Conservation (phyloP, 2,888 invertebrate genomes). For the Drosophila monieri region DNA sequence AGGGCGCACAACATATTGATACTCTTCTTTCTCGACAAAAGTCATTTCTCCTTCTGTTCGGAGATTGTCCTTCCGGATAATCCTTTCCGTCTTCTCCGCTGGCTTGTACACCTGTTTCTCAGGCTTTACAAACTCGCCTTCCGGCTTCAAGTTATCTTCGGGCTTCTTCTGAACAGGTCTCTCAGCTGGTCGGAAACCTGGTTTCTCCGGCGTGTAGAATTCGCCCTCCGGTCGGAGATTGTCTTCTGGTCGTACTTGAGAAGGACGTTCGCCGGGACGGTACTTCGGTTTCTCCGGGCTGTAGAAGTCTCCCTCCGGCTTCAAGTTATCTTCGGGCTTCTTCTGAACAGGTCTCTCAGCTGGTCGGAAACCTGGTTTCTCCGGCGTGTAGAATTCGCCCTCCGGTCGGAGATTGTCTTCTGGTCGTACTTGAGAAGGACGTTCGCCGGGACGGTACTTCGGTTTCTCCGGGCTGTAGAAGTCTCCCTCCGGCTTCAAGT, state of each 20-base stretch:
- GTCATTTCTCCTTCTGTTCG: no score
- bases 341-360: slow-evolving; percentile 78
- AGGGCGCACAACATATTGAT: no score
- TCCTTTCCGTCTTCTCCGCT: no score
- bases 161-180: slow-evolving; percentile 67
- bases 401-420: background rate
- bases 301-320: slow-evolving; percentile 86
- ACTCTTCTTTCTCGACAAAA: no score
- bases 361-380: slow-evolving; percentile 77
- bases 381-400: slow-evolving; percentile 71
- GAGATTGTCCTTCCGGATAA: no score
- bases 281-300: slow-evolving; percentile 83
- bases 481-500: slow-evolving; percentile 72
- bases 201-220: no score
- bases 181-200: slow-evolving; percentile 17
- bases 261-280: slow-evolving; percentile 83
- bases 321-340: slow-evolving; percentile 85
- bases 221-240: slow-evolving; percentile 86
- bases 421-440: background rate
- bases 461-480: no score
- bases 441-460: background rate
- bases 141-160: slow-evolving; percentile 42
- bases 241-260: slow-evolving; percentile 84
- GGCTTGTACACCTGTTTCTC: no score
- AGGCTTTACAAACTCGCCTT: no score